phyloP scores from a whole-genome alignment of 2,888 invertebrate genomes.

The Ophion obscuratus region DNA sequence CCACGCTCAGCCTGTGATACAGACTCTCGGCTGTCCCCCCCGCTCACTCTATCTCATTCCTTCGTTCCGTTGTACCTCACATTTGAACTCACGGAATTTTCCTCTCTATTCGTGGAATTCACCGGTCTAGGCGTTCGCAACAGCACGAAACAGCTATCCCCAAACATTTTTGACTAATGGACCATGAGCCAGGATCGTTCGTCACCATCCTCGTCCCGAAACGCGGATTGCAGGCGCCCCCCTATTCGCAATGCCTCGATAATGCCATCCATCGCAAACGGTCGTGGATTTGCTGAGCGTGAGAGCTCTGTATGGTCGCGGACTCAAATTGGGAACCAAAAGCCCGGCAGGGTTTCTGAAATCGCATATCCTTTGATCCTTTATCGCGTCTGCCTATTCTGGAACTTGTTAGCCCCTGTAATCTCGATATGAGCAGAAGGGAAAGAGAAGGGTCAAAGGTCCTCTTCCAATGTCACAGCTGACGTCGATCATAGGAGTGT shows the following conservation, averaged over 20 bases:
- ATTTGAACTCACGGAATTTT: constrained; percentile 65
- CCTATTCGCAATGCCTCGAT: not conserved
- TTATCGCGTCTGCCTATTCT: not conserved
- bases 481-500: not conserved
- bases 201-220: constrained; percentile 74
- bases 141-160: constrained; percentile 69
- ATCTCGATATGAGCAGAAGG: not conserved
- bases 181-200: constrained; percentile 79
- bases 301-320: not conserved
- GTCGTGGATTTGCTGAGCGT: not conserved
- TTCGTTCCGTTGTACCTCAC: constrained; percentile 49
- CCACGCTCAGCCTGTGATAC: not conserved
- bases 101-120: constrained; percentile 23
- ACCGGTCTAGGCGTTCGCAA: constrained; percentile 38
- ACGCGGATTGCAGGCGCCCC: constrained; percentile 68
- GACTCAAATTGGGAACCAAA: not conserved
- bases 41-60: constrained; percentile 32
- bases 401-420: not conserved
- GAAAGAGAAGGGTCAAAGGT: not conserved
- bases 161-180: constrained; percentile 80
- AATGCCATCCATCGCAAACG: not conserved
- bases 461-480: not conserved
- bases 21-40: not conserved
- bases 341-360: not conserved
- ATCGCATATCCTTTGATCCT: not conserved